Percentiles rank a stretch among this genome's conserved stretches.
Evolutionary conservation across 1,140 invertebrate genomes (phyloP).

Genomic region (Diabrotica virgifera): DNA sequence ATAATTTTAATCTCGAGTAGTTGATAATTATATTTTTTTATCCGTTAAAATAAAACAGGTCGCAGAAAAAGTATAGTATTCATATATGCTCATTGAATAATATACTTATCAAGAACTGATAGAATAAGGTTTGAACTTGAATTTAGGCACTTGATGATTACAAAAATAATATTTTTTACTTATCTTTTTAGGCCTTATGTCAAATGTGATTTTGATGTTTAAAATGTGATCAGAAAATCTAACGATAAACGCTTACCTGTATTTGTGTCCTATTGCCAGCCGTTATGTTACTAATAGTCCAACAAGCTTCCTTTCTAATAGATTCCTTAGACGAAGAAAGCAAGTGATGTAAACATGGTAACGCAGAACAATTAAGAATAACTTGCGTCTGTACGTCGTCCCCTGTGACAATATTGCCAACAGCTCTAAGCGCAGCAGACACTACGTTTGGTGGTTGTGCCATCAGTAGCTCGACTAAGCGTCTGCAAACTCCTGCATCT

Average conservation of each 20-base stretch:
- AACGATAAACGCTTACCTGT: slow-evolving; percentile 55
- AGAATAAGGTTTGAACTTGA: no score
- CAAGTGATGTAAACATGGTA: slow-evolving; percentile 81
- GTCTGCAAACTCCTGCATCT: slow-evolving; percentile 90
- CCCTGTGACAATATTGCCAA: slow-evolving; percentile 97
- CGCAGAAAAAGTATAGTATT: no score
- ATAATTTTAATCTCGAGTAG: no score
- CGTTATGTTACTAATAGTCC: slow-evolving; percentile 98
- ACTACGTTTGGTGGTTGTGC: slow-evolving; percentile 87
- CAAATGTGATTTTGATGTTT: background rate
- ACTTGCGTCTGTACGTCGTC: slow-evolving; percentile 97
- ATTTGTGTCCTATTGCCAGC: slow-evolving; percentile 94
- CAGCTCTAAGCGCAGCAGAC: slow-evolving; percentile 91
- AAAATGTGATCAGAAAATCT: background rate
- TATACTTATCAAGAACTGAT: no score
- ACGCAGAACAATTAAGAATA: slow-evolving; percentile 84
- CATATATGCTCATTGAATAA: no score
- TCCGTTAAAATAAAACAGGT: no score
- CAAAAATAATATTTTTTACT: no score
- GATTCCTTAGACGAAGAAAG: slow-evolving; percentile 78
- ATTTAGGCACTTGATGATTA: no score
- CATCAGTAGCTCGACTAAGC: slow-evolving; percentile 92
- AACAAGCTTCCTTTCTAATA: slow-evolving; percentile 94
- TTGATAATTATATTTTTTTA: no score
- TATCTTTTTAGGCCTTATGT: no score